Conservation (phyloP, 2,888 invertebrate genomes). For the Leptinotarsa haldemani region DNA sequence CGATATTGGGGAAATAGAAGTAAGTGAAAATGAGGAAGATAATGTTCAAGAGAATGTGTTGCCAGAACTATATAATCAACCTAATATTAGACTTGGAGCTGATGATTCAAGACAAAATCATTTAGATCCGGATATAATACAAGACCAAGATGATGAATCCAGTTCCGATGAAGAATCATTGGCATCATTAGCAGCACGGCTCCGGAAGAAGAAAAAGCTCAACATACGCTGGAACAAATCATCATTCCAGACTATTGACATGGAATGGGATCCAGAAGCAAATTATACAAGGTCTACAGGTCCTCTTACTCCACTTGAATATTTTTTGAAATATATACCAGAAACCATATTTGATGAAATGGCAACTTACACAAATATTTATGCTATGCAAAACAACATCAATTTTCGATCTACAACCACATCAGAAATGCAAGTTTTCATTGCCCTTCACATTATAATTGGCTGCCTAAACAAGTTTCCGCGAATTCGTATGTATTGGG, state of each 20-base stretch:
- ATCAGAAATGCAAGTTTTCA: slow-evolving; percentile 17
- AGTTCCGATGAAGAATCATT: slow-evolving; percentile 3
- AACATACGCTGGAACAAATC: slow-evolving; percentile 8
- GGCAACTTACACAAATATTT: slow-evolving; percentile 23
- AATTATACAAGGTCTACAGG: neutral
- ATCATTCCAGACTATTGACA: slow-evolving; percentile 12
- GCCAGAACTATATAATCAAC: neutral
- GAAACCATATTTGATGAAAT: slow-evolving; percentile 23
- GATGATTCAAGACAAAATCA: neutral
- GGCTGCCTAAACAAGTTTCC: slow-evolving; percentile 26
- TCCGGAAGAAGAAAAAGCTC: slow-evolving; percentile 13
- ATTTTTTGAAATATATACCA: slow-evolving; percentile 23
- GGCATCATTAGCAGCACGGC: slow-evolving; percentile 7
- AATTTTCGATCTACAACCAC: slow-evolving; percentile 3
- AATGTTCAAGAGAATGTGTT: slow-evolving; percentile 9
- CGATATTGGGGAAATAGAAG: slow-evolving; percentile 20
- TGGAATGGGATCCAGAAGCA: neutral
- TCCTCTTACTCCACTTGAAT: slow-evolving; percentile 15
- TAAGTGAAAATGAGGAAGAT: slow-evolving; percentile 11
- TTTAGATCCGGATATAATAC: slow-evolving; percentile 5
- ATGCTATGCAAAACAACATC: slow-evolving; percentile 22
- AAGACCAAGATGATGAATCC: slow-evolving; percentile 6
- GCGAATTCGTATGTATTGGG: slow-evolving; percentile 23
- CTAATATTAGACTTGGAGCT: slow-evolving; percentile 8
- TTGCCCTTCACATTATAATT: slow-evolving; percentile 24